phyloP scores from a whole-genome alignment of 23 tunicate genomes.

The Pegea sp. region DNA sequence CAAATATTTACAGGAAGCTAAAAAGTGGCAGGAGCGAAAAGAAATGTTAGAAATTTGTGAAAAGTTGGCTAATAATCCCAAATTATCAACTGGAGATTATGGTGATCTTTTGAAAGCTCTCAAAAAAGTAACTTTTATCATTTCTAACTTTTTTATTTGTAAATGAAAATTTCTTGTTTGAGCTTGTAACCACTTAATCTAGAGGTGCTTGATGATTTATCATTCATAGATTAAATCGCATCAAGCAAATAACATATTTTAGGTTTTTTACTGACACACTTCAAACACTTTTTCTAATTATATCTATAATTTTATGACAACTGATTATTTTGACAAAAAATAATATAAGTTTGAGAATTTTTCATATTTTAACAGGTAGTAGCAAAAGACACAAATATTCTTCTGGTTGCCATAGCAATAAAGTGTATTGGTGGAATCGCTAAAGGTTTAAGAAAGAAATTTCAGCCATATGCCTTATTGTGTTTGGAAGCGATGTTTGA shows the following conservation, averaged over 20 bases:
- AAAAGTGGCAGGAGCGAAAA: conserved; percentile 97
- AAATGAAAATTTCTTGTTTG: not conserved
- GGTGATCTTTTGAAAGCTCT: conserved; percentile 62
- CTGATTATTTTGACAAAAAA: too few species aligned
- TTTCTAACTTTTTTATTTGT: not conserved
- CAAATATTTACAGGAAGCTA: conserved; percentile 74
- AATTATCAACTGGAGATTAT: conserved; percentile 52
- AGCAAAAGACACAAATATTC: conserved; percentile 78
- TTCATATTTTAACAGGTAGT: conserved; percentile 21
- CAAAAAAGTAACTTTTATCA: conserved; percentile 27
- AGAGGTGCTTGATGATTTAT: too few species aligned
- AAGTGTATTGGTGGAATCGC: conserved; percentile 77
- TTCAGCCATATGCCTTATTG: conserved; percentile 61
- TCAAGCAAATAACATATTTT: too few species aligned
- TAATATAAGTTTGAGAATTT: not conserved
- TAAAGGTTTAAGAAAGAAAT: conserved; percentile 65
- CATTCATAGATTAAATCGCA: too few species aligned
- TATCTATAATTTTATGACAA: too few species aligned
- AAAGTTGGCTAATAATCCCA: conserved; percentile 34
- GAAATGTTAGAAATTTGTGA: conserved; percentile 53
- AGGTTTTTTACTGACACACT: too few species aligned
- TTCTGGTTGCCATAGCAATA: conserved; percentile 73
- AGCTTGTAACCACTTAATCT: not conserved
- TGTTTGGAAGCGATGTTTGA: conserved; percentile 52
- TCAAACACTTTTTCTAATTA: too few species aligned